phyloP scores from a whole-genome alignment of 2,797 vertebrate genomes.

The Sebastolobus alascanus region DNA sequence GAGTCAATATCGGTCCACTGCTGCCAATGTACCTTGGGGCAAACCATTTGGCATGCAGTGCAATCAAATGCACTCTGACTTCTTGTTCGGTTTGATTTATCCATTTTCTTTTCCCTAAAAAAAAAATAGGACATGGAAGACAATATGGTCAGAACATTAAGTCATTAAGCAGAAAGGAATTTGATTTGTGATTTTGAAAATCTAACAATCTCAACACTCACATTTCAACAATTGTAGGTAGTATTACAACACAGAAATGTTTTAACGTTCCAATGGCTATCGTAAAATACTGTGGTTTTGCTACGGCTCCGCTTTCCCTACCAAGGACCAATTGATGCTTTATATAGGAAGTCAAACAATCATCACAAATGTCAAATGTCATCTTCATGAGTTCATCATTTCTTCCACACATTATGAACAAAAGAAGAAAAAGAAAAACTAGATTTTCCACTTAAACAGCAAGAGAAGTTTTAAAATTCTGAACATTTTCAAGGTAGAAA shows the following conservation, averaged over 20 bases:
- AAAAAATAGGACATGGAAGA: not conserved
- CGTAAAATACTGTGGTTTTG: not conserved
- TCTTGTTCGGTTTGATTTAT: slow-evolving; percentile 47
- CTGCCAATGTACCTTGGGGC: slow-evolving; percentile 44
- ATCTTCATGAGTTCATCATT: not conserved
- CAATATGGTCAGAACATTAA: not conserved
- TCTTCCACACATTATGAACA: not conserved
- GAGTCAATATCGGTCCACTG: slow-evolving; percentile 63
- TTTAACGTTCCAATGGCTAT: not conserved
- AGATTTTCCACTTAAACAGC: not conserved
- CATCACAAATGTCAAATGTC: not conserved
- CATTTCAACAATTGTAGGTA: not conserved
- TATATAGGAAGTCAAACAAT: not conserved
- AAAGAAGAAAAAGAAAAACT: not conserved
- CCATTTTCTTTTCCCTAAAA: not conserved
- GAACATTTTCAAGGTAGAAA: not conserved
- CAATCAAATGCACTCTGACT: slow-evolving; percentile 44
- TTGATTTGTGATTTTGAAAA: not conserved
- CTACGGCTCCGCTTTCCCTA: not conserved
- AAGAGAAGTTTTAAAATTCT: not conserved
- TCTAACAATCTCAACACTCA: not conserved
- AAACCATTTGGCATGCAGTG: slow-evolving; percentile 25
- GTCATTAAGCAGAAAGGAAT: slow-evolving; percentile 1
- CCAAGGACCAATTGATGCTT: not conserved
- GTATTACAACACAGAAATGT: not conserved